Percentiles rank a stretch among this genome's conserved stretches.
Evolutionary conservation across 2,797 vertebrate genomes (phyloP).

Genomic region (Oryzias sinensis): DNA sequence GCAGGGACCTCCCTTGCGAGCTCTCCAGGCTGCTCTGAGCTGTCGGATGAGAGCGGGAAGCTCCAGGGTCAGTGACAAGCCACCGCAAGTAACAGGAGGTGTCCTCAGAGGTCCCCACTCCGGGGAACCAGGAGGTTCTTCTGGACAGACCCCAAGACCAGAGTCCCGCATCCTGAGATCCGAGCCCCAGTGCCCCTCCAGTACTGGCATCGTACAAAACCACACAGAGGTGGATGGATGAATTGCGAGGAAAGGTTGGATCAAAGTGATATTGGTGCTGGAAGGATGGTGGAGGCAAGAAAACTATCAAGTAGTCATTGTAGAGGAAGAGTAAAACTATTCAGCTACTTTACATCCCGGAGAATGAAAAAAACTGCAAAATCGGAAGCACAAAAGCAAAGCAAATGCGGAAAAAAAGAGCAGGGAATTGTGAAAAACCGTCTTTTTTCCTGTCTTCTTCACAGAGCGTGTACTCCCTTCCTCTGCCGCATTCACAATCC

Average conservation of each 20-base stretch:
- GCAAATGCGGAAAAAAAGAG: neutral
- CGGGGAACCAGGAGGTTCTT: conserved; percentile 47
- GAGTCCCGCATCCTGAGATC: conserved; percentile 56
- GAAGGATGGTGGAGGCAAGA: conserved; percentile 3
- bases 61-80: conserved; percentile 64
- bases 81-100: conserved; percentile 59
- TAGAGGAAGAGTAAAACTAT: conserved; percentile 20
- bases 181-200: conserved; percentile 60
- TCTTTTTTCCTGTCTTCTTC: conserved; percentile 25
- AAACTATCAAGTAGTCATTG: conserved; percentile 38
- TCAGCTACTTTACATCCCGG: conserved; percentile 23
- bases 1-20: conserved; percentile 46
- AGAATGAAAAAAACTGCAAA: conserved; percentile 16
- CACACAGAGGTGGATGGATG: conserved; percentile 5
- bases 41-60: conserved; percentile 68
- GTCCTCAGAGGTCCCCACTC: conserved; percentile 62
- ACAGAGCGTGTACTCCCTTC: conserved; percentile 45
- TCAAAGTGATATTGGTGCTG: conserved; percentile 5
- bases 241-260: conserved; percentile 7
- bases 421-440: conserved; percentile 4
- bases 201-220: conserved; percentile 55
- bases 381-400: neutral
- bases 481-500: conserved; percentile 67
- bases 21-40: conserved; percentile 66
- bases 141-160: conserved; percentile 51